These are phyloP conservation scores for Planiliza haematocheilus DNA, from an alignment of 2,113 vertebrate genomes.

Conservation along the genomic window DNA sequence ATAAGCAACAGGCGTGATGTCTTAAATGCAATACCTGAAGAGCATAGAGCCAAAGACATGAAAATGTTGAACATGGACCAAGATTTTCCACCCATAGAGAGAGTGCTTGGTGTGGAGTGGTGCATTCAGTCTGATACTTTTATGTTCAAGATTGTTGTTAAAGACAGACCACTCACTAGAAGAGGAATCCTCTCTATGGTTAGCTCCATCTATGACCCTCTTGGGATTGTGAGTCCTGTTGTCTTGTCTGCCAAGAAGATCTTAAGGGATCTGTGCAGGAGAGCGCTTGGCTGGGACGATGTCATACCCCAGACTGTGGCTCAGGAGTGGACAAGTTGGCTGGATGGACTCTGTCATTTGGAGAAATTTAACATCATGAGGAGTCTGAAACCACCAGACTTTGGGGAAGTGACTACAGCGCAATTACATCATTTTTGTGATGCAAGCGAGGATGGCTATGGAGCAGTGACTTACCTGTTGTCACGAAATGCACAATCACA, in stretches of 20 bases:
- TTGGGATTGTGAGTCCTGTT: not conserved
- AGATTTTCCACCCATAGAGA: not conserved
- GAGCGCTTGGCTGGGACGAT: not conserved
- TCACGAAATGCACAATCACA: not conserved
- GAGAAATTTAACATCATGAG: not conserved
- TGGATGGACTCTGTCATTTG: not conserved
- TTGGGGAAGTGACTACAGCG: not conserved
- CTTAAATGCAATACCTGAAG: not conserved
- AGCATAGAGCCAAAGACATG: not conserved
- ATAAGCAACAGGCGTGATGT: not conserved
- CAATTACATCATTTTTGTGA: not conserved
- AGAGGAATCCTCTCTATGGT: no score
- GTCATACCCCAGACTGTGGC: not conserved
- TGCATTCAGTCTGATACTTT: conserved; percentile 1
- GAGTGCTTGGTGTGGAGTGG: not conserved
- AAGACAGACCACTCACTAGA: not conserved
- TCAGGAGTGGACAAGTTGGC: not conserved
- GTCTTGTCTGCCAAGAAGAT: not conserved
- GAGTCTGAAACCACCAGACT: not conserved
- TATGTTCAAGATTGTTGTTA: not conserved
- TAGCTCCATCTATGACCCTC: not conserved
- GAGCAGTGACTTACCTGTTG: not conserved
- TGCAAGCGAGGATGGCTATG: not conserved
- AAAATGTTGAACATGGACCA: not conserved
- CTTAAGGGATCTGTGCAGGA: not conserved